Percentiles rank a stretch among this genome's conserved stretches.
These are phyloP conservation scores for Sinocyclocheilus maitianheensis DNA, from an alignment of 2,113 vertebrate genomes.

Conservation along the genomic window DNA sequence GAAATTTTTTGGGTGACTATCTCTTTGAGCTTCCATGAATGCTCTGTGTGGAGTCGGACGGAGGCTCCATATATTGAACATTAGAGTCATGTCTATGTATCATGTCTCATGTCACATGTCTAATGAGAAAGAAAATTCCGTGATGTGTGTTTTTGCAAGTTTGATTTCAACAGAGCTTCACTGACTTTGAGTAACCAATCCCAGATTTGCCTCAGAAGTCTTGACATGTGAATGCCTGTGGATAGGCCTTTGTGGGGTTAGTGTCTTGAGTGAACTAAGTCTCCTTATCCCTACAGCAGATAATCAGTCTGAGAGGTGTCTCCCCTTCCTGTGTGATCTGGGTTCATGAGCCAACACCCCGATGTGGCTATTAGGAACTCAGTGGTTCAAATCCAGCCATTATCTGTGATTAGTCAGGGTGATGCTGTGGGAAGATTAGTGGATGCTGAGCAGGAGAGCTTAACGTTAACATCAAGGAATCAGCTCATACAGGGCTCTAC, in stretches of 20 bases:
- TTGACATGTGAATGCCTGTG: background rate
- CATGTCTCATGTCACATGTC: too few relatives aligned
- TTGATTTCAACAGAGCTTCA: background rate
- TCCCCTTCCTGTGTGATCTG: background rate
- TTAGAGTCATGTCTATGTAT: background rate
- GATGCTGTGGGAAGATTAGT: slow-evolving; percentile 37
- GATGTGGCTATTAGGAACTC: slow-evolving; percentile 38
- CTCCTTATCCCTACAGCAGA: slow-evolving; percentile 13
- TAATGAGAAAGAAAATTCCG: background rate
- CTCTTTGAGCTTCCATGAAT: background rate
- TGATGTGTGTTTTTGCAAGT: background rate
- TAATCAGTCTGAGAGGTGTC: slow-evolving; percentile 31
- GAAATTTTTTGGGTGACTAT: background rate
- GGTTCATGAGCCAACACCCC: slow-evolving; percentile 15
- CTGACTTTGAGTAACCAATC: background rate
- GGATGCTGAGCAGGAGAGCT: slow-evolving; percentile 25
- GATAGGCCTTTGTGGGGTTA: background rate
- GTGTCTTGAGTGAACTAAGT: too few relatives aligned
- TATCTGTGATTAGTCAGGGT: slow-evolving; percentile 49
- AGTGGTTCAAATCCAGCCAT: slow-evolving; percentile 43
- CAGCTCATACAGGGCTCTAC: background rate
- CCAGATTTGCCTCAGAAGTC: too few relatives aligned
- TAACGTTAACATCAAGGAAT: slow-evolving; percentile 12
- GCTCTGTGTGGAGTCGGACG: background rate
- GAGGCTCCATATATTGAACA: background rate